Percentiles rank a stretch among this genome's conserved stretches.
These are phyloP conservation scores for Blera fallax DNA, from an alignment of 2,888 invertebrate species.

Conservation along the genomic window DNA sequence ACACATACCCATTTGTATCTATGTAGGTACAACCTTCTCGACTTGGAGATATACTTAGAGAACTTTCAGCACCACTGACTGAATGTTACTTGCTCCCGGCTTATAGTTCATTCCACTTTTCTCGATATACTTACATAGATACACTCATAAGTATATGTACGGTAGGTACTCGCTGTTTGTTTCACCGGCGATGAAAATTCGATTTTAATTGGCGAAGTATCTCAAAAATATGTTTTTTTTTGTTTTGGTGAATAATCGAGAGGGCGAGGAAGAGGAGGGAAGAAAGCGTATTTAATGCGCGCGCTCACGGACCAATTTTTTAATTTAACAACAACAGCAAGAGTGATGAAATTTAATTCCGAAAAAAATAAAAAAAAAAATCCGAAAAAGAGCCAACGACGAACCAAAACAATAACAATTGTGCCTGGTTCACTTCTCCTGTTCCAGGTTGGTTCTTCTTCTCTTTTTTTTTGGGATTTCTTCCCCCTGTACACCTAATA, in stretches of 20 bases:
- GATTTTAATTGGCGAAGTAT: constrained; percentile 69
- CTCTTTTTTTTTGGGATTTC: background rate
- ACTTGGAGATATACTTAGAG: background rate
- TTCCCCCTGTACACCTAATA: constrained; percentile 30
- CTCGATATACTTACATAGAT: background rate
- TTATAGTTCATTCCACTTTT: constrained; percentile 55
- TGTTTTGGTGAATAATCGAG: background rate
- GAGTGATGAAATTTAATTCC: constrained; percentile 36
- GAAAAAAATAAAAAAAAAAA: background rate
- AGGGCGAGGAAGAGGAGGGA: background rate
- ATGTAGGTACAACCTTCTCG: background rate
- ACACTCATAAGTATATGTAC: no score
- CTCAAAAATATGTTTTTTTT: background rate
- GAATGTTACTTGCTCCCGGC: background rate
- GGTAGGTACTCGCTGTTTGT: constrained; percentile 28
- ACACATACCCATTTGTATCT: no score
- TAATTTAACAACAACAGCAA: constrained; percentile 11
- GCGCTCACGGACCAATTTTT: constrained; percentile 57
- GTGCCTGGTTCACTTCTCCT: constrained; percentile 28
- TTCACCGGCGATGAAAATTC: constrained; percentile 61
- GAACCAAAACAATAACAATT: constrained; percentile 45
- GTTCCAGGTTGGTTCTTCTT: constrained; percentile 5
- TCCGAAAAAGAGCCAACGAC: background rate
- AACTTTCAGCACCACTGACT: constrained; percentile 50
- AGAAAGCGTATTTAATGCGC: constrained; percentile 55